A percentile compares a stretch with the other conserved stretches of the same genome.
Evolutionary conservation across 2,797 vertebrate species (phyloP).

Genomic region (Myotis findleyi): DNA sequence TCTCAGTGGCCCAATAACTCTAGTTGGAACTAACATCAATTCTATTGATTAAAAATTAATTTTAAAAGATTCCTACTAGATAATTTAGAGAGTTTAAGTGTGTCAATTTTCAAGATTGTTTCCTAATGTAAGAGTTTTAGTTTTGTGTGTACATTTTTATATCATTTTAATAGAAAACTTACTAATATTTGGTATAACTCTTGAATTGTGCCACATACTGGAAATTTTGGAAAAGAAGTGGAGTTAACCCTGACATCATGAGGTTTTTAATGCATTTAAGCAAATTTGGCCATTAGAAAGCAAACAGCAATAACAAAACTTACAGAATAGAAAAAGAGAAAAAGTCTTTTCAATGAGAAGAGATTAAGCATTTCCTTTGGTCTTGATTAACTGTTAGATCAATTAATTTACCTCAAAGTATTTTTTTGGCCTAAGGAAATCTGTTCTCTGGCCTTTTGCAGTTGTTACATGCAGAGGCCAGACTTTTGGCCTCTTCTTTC

Average conservation of each 20-base stretch:
- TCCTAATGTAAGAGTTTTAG: neutral
- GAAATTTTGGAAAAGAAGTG: neutral
- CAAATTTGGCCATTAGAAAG: neutral
- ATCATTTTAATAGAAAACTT: neutral
- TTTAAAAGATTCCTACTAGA: neutral
- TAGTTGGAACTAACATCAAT: neutral
- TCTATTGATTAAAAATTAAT: slow-evolving; percentile 30
- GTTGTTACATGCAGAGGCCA: slow-evolving; percentile 52
- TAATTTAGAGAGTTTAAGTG: neutral
- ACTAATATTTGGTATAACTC: neutral
- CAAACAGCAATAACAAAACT: neutral
- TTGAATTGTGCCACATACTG: neutral
- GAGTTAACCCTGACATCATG: neutral
- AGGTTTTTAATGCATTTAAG: neutral
- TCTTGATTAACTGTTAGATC: slow-evolving; percentile 70
- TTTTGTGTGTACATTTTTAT: neutral
- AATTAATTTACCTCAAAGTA: slow-evolving; percentile 72
- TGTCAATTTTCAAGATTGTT: neutral
- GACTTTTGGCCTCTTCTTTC: slow-evolving; percentile 7
- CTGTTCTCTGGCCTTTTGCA: slow-evolving; percentile 84
- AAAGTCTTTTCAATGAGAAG: neutral
- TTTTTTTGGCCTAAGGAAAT: slow-evolving; percentile 84
- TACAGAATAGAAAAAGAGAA: slow-evolving; percentile 1
- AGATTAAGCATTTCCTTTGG: slow-evolving; percentile 62
- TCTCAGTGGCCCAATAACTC: neutral